These are phyloP conservation scores for Dasyprocta punctata DNA, from an alignment of 2,113 vertebrate species.

Conservation along the genomic window DNA sequence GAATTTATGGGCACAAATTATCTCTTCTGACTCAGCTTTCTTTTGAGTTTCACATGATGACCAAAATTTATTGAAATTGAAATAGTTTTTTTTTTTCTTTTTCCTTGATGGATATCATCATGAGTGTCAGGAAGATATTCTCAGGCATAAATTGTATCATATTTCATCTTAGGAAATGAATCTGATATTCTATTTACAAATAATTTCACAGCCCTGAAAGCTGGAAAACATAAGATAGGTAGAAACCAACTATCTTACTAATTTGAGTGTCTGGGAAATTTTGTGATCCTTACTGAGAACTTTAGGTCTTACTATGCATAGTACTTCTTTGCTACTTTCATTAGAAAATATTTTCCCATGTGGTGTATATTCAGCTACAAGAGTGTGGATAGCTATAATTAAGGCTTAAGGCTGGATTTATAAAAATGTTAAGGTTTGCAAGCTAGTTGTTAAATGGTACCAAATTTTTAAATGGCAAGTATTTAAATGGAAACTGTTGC, in stretches of 20 bases:
- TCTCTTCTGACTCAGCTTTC: neutral
- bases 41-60: neutral
- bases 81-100: neutral
- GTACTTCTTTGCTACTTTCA: neutral
- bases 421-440: conserved; percentile 60
- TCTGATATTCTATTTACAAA: neutral
- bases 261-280: neutral
- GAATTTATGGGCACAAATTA: neutral
- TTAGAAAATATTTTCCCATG: neutral
- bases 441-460: neutral
- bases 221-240: neutral
- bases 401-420: neutral
- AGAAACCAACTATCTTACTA: neutral
- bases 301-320: neutral
- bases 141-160: neutral
- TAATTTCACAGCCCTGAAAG: neutral
- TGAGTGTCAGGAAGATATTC: neutral
- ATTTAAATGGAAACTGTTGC: conserved; percentile 57
- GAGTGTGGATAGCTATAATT: neutral
- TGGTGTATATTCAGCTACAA: neutral
- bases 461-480: conserved; percentile 19
- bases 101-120: neutral
- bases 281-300: neutral
- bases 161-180: neutral
- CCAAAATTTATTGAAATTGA: neutral